Conservation (phyloP, 2,797 vertebrate genomes). For the Pristis pectinata region DNA sequence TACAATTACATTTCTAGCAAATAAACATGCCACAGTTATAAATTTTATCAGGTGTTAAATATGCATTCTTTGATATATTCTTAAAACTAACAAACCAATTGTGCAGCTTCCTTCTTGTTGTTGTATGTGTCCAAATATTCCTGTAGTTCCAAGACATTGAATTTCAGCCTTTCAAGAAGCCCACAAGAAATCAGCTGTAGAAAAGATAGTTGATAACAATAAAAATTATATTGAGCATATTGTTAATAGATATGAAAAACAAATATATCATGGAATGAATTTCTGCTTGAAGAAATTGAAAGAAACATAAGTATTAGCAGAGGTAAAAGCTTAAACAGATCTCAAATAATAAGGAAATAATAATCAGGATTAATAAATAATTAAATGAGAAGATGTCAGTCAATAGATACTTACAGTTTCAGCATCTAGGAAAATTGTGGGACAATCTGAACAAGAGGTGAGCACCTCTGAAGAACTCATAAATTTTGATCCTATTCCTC, state of each 20-base stretch:
- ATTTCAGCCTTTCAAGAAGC: conserved; percentile 94
- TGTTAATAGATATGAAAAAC: background rate
- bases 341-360: background rate
- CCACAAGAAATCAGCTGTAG: conserved; percentile 90
- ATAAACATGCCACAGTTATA: background rate
- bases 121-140: conserved; percentile 96
- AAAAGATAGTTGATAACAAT: conserved; percentile 41
- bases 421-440: conserved; percentile 89
- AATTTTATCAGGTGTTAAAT: background rate
- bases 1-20: background rate
- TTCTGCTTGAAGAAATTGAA: background rate
- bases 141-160: conserved; percentile 90
- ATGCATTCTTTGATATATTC: background rate
- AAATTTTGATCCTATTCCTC: conserved; percentile 94
- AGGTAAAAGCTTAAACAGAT: background rate
- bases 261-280: background rate
- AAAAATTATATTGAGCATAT: background rate
- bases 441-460: conserved; percentile 88
- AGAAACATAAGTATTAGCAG: background rate
- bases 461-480: conserved; percentile 93
- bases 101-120: conserved; percentile 80
- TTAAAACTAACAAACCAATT: conserved; percentile 35
- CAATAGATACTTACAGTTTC: conserved; percentile 78
- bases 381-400: background rate
- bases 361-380: background rate